These are phyloP conservation scores for Lophura nycthemera DNA, from an alignment of 2,113 vertebrate genomes.

Conservation along the genomic window DNA sequence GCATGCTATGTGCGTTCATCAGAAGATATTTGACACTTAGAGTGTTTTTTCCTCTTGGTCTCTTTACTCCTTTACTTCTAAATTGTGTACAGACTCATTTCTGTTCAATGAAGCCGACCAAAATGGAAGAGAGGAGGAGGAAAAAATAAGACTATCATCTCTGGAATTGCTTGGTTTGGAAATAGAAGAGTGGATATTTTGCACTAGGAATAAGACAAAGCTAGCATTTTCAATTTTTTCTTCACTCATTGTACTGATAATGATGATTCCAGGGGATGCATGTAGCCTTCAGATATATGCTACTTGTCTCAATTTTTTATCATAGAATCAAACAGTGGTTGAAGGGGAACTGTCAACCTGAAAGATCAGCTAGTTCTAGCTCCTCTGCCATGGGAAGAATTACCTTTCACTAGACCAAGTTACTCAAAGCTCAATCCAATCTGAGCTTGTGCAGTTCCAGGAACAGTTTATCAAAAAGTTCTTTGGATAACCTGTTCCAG, in stretches of 20 bases:
- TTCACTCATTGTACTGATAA: not conserved
- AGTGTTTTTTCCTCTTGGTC: not conserved
- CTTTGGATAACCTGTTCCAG: not conserved
- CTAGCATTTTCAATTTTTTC: not conserved
- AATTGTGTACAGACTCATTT: not conserved
- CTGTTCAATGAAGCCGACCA: not conserved
- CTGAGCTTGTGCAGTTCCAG: not conserved
- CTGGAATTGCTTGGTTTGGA: not conserved
- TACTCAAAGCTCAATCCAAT: not conserved
- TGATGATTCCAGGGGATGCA: not conserved
- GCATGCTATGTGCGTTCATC: not conserved
- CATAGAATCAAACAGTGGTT: not conserved
- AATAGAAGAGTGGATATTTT: not conserved
- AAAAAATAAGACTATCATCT: not conserved
- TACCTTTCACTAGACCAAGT: not conserved
- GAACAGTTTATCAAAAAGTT: not conserved
- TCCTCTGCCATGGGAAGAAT: not conserved
- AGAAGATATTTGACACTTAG: not conserved
- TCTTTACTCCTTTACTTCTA: not conserved
- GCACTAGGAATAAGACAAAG: not conserved
- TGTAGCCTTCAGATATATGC: fast-evolving
- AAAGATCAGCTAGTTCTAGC: not conserved
- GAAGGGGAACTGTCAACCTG: not conserved
- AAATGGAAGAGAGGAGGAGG: not conserved
- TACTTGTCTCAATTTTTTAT: not conserved